Conservation (phyloP, 2,888 invertebrate genomes). For the Pseudeuparius sepicola region DNA sequence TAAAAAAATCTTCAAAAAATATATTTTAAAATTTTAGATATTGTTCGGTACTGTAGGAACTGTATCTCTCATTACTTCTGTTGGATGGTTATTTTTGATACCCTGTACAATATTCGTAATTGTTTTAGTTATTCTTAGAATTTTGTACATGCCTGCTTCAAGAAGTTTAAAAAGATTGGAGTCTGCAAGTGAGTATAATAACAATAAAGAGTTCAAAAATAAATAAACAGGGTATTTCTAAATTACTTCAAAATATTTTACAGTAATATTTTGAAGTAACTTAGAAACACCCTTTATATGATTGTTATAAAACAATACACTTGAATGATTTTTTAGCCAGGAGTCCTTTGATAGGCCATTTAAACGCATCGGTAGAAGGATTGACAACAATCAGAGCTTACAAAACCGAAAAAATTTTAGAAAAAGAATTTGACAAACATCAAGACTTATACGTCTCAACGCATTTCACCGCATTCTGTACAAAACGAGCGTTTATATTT, state of each 20-base stretch:
- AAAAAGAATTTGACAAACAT: constrained; percentile 34
- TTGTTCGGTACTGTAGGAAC: constrained; percentile 31
- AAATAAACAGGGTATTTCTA: not conserved
- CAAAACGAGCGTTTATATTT: constrained; percentile 38
- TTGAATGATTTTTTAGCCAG: no score
- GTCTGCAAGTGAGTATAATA: constrained; percentile 38
- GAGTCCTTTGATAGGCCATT: constrained; percentile 35
- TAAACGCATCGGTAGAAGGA: constrained; percentile 36
- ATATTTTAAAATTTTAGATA: no score
- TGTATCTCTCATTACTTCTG: constrained; percentile 35
- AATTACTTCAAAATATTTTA: no score
- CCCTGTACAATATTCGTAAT: constrained; percentile 20
- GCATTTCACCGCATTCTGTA: constrained; percentile 28
- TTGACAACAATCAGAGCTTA: constrained; percentile 35
- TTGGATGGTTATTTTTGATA: constrained; percentile 42
- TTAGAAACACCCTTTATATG: no score
- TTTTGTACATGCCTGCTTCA: constrained; percentile 25
- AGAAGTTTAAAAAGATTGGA: constrained; percentile 28
- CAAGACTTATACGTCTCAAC: constrained; percentile 34
- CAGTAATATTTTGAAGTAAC: no score
- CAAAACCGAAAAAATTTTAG: constrained; percentile 33
- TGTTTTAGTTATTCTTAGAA: constrained; percentile 19
- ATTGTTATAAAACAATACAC: no score
- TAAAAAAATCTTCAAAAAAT: no score
- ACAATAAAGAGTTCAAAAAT: no score